Evolutionary conservation across 2,113 vertebrate species (phyloP), one percentile per base, ranked within the genome.

Genomic region (Mus musculus): DNA sequence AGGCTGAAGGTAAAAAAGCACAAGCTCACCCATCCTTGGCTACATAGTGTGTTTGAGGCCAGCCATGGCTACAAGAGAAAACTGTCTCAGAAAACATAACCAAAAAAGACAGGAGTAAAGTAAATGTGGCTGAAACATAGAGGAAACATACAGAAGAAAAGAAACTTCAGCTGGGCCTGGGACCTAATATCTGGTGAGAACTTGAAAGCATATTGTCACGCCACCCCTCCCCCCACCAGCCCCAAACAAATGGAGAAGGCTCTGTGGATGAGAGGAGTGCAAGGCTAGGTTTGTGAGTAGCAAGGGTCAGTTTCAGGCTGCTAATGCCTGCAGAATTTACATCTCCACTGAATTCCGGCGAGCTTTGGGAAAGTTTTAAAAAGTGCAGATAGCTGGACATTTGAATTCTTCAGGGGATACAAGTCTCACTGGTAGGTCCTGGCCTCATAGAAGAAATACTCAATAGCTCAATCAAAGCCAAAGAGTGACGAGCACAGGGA

Each of bases 381-480:
- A 93, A 94, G 46, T 93, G 93, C 93, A 97, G 80, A 90, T 75
- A 80, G 81, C 93, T 97, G 95, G 97, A 91, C 81, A 80, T 93
- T 86, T 52, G 88, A 88, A 97, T 80, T 96, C 97, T 96, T 96
- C 93, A 77, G 97, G 97, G 96, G 94, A 97, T 94, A 88, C 93
- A 89, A 91, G 96, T 94, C 95, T 95, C 87, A 96, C 95, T 46
- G 24, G 88, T 85, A 93, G 97, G 97, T 98, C 93, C 96, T 97
- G 95, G 96, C 88, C 94, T 97, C 97, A 96, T 9, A 19, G 3
- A 71, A 91, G 97, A 95, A 95, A 96, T 96, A 98, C 97, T 98
- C 98, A 97, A 98, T 98, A 97, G 97, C 97, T 97, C 98, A 72
- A 97, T 98, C 97, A 98, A 52, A 98, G 97, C 91, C 49, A 33